Percentiles rank a stretch among this genome's conserved stretches.
phyloP scores from a whole-genome alignment of 2,888 invertebrate genomes.

The Sesia apiformis region DNA sequence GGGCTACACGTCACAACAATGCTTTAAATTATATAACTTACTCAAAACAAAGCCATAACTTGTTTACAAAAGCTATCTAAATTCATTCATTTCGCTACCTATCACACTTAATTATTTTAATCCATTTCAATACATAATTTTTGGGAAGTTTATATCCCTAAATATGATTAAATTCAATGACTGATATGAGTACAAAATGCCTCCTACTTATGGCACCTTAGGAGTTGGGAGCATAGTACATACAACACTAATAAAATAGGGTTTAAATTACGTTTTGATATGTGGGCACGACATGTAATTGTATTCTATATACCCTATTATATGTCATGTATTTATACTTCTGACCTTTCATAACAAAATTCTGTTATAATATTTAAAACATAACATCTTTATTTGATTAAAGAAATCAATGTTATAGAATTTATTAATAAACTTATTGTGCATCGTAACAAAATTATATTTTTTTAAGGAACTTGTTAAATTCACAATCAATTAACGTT shows the following conservation, averaged over 20 bases:
- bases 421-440: no score
- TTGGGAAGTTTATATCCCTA: no score
- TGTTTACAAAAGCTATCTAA: constrained; percentile 38
- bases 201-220: constrained; percentile 36
- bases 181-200: constrained; percentile 15
- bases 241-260: neutral
- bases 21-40: neutral
- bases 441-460: no score
- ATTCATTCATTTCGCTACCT: neutral
- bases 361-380: no score
- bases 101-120: no score
- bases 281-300: constrained; percentile 48
- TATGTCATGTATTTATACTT: no score
- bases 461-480: no score
- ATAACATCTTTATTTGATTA: no score
- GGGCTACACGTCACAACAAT: neutral
- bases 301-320: constrained; percentile 1
- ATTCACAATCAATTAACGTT: no score
- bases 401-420: no score
- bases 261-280: constrained; percentile 26
- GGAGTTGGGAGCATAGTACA: constrained; percentile 33
- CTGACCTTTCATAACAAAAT: no score
- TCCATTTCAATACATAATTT: no score
- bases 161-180: neutral
- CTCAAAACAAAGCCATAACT: constrained; percentile 23